phyloP scores from a whole-genome alignment of 2,888 invertebrate species.

The Drosophila lacicola region DNA sequence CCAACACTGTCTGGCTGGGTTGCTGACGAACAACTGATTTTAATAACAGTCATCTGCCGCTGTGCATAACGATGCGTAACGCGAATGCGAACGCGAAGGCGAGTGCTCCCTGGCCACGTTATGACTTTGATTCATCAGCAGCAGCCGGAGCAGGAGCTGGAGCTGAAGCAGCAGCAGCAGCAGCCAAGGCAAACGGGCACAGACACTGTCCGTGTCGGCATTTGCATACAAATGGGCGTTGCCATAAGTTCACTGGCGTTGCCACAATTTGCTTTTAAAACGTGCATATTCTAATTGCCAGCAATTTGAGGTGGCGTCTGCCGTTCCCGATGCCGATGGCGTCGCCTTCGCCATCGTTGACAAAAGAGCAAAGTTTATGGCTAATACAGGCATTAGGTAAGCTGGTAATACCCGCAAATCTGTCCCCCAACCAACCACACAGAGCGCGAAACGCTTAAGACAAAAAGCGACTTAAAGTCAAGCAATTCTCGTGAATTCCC shows the following conservation, averaged over 20 bases:
- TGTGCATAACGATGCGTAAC: conserved; percentile 83
- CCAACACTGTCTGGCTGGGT: conserved; percentile 39
- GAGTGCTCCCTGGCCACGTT: conserved; percentile 60
- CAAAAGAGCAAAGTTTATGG: conserved; percentile 60
- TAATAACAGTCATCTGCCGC: conserved; percentile 82
- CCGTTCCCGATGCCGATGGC: neutral
- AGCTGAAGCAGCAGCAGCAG: conserved; percentile 6
- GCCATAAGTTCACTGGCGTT: conserved; percentile 75
- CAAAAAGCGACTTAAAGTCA: conserved; percentile 48
- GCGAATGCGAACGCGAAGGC: conserved; percentile 45
- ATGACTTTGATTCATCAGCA: conserved; percentile 79
- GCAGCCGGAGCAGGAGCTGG: conserved; percentile 4
- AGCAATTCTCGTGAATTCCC: conserved; percentile 40
- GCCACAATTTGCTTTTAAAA: conserved; percentile 75
- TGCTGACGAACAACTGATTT: conserved; percentile 78
- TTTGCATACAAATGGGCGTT: conserved; percentile 84
- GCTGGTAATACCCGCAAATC: conserved; percentile 31
- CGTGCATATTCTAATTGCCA: conserved; percentile 78
- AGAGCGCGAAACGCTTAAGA: conserved; percentile 50
- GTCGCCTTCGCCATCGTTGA: neutral
- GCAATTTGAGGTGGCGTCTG: conserved; percentile 60
- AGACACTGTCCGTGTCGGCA: conserved; percentile 65
- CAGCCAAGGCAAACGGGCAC: conserved; percentile 11
- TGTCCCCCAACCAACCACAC: conserved; percentile 21
- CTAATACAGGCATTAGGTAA: conserved; percentile 50